Evolutionary conservation across 2,888 invertebrate genomes (phyloP).

Genomic region (Antheraea yamamai): DNA sequence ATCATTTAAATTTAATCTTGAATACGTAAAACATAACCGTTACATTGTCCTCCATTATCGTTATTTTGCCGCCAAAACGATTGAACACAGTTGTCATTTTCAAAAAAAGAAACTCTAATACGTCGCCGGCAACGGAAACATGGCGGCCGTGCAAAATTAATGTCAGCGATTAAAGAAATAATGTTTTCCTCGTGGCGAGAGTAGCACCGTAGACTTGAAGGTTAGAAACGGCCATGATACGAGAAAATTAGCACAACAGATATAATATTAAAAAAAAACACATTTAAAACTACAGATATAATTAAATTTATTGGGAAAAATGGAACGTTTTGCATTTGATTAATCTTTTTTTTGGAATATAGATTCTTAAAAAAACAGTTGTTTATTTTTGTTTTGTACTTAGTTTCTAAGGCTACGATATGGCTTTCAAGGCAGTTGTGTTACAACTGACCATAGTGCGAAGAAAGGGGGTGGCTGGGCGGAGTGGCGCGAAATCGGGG

Average conservation of each 20-base stretch:
- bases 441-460: constrained; percentile 74
- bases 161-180: constrained; percentile 39
- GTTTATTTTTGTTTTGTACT: constrained; percentile 79
- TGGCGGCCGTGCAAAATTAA: constrained; percentile 30
- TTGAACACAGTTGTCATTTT: constrained; percentile 62
- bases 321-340: constrained; percentile 19
- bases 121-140: constrained; percentile 28
- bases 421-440: constrained; percentile 66
- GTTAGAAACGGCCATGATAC: constrained; percentile 55
- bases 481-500: constrained; percentile 38
- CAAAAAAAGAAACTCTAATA: constrained; percentile 32
- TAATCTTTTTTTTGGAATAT: constrained; percentile 26
- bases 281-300: constrained; percentile 16
- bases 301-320: background rate
- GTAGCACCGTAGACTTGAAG: constrained; percentile 48
- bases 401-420: constrained; percentile 77
- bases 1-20: constrained; percentile 80
- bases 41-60: constrained; percentile 59
- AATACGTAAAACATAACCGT: constrained; percentile 70
- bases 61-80: constrained; percentile 75
- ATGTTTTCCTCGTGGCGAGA: constrained; percentile 42
- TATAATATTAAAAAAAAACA: constrained; percentile 8
- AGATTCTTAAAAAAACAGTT: constrained; percentile 36
- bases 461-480: constrained; percentile 62
- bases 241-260: constrained; percentile 43